Conservation (phyloP, 2,113 vertebrate genomes). For the Bagarius yarrelli region DNA sequence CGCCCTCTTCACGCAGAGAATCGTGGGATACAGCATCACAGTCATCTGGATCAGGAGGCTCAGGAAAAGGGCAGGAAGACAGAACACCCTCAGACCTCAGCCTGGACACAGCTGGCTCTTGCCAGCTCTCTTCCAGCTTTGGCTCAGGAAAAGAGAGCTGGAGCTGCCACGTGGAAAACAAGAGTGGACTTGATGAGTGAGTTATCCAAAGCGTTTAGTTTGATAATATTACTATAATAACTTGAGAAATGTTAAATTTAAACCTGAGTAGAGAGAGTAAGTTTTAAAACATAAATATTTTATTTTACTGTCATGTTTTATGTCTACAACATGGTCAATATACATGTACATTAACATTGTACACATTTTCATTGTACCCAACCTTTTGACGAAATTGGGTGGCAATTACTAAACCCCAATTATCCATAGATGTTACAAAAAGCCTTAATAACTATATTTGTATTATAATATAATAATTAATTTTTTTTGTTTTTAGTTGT, state of each 20-base stretch:
- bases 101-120: constrained; percentile 84
- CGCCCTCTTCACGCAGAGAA: constrained; percentile 63
- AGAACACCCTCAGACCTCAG: constrained; percentile 80
- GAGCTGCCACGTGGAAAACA: constrained; percentile 73
- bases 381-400: not conserved
- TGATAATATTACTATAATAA: not conserved
- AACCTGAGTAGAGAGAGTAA: not conserved
- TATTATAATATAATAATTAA: no score
- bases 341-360: no score
- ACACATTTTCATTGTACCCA: no score
- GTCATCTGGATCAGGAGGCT: constrained; percentile 75
- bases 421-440: not conserved
- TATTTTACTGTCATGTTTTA: not conserved
- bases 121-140: constrained; percentile 89
- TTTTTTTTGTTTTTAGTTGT: no score
- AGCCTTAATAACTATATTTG: no score
- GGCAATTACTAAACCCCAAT: not conserved
- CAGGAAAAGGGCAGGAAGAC: constrained; percentile 65
- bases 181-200: constrained; percentile 77
- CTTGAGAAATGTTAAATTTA: not conserved
- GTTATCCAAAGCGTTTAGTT: constrained; percentile 52
- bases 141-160: constrained; percentile 80
- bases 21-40: constrained; percentile 85
- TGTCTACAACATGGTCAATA: not conserved
- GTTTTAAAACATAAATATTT: not conserved